Evolutionary conservation across 1,140 invertebrate genomes (phyloP), one percentile per base, ranked within the genome.

Genomic region (Helicorthomorpha holstii): DNA sequence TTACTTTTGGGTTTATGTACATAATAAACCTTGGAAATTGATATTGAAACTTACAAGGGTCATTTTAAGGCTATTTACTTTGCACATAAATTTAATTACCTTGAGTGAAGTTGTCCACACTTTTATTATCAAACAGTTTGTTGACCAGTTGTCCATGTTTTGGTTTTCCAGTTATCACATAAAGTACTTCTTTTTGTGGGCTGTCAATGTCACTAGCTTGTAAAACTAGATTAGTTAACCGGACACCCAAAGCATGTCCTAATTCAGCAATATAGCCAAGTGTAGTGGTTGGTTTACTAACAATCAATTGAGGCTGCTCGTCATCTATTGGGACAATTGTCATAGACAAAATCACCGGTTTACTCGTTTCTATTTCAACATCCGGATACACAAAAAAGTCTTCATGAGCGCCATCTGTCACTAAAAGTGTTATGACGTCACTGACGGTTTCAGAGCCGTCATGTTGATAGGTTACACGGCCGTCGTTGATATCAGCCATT

Each of bases 301-400:
- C 52, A 16, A 56, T 56, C 2, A 68, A 51, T 27, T 60, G 58
- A 0, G 68, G 69, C 26, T 64, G 54, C 1, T 60, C 59, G 56
- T 69, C 66, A 53, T 69, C 67, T 1, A 69, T 60, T 0, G 67
- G 61, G n/a, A 63, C 55, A 4, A 71, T 63, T 27, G 65, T 58
- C 50, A 71, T 65, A 26, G 52, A 45, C 52, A 71, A 56, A 23
- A 55, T 61, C 47, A 68, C 65, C 1, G 66, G 65, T 26, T 54
- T 50, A 14, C 60, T 54, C 1, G 60, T 64, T 1, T 60, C 55
- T 2, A 52, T 53, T 3, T 58, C 56, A 19, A 58, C 61, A 4
- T 67, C 60, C 0, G 66, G 65, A 44, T 64, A 61, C 3, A 67
- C 60, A 45, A 59, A 68, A 59, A 68, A 70, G 25, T 68, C 64